Conservation (phyloP, 2,797 vertebrate genomes). For the Eulemur mongoz region DNA sequence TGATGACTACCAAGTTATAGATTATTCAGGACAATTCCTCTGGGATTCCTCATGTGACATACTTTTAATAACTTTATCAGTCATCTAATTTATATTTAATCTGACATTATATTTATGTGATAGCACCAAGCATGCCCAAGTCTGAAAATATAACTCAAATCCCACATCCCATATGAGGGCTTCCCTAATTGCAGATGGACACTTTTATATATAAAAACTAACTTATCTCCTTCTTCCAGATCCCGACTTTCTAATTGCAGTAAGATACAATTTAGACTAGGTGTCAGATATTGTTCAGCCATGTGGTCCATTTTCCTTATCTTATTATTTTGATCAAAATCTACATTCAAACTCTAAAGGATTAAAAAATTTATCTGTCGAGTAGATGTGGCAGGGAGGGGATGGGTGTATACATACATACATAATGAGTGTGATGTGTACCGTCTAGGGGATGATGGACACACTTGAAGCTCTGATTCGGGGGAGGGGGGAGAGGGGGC, state of each 20-base stretch:
- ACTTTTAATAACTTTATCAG: neutral
- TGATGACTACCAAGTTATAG: neutral
- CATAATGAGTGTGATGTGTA: too few relatives aligned
- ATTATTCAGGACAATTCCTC: neutral
- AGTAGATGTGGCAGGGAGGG: too few relatives aligned
- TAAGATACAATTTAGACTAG: constrained; percentile 3
- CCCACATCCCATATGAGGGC: neutral
- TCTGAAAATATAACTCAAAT: neutral
- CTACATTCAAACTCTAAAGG: neutral
- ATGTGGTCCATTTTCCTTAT: constrained; percentile 1
- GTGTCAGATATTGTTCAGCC: constrained; percentile 17
- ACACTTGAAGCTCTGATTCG: too few relatives aligned
- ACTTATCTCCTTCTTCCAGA: neutral
- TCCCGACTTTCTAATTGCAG: neutral
- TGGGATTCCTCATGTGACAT: neutral
- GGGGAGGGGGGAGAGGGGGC: too few relatives aligned
- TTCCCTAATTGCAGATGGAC: neutral
- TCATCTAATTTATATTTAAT: neutral
- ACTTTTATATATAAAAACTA: neutral
- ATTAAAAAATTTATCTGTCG: neutral
- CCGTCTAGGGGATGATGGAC: too few relatives aligned
- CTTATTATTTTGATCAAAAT: constrained; percentile 40
- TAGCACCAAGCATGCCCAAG: neutral
- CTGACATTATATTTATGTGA: neutral
- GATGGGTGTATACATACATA: too few relatives aligned